Evolutionary conservation across 2,113 vertebrate species (phyloP).

Genomic region (Bos javanicus): DNA sequence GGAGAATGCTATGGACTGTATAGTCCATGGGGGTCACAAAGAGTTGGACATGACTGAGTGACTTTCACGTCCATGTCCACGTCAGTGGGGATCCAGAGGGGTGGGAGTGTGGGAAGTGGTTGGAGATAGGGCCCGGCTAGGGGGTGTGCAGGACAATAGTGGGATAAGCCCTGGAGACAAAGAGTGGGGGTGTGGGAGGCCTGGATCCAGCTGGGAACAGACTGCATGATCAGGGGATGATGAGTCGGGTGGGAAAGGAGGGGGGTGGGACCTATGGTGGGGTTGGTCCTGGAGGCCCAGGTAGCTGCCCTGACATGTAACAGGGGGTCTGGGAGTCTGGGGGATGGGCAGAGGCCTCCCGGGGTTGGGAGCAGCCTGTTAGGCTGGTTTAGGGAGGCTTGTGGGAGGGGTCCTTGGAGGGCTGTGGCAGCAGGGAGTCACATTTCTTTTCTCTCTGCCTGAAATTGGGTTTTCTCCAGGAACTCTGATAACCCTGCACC

Average conservation of each 20-base stretch:
- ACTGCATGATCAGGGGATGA: not conserved
- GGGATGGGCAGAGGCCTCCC: not conserved
- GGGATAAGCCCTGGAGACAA: not conserved
- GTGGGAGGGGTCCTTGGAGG: not conserved
- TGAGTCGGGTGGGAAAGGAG: not conserved
- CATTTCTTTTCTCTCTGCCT: not conserved
- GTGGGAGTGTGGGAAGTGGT: not conserved
- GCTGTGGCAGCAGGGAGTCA: not conserved
- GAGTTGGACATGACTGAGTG: not conserved
- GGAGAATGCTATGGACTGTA: not conserved
- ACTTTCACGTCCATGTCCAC: accelerated
- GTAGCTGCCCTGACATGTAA: not conserved
- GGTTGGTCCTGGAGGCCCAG: not conserved
- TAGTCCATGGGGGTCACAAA: not conserved
- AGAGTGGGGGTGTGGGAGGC: not conserved
- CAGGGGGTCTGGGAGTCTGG: not conserved
- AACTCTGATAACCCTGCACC: not conserved
- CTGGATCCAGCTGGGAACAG: not conserved
- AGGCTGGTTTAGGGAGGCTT: not conserved
- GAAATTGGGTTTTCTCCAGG: not conserved
- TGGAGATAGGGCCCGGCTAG: not conserved
- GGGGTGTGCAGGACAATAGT: too few species aligned
- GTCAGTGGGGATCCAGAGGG: not conserved
- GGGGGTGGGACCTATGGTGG: not conserved
- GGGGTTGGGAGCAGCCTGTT: not conserved